phyloP scores from a whole-genome alignment of 1,140 invertebrate species.

The Aethina tumida region DNA sequence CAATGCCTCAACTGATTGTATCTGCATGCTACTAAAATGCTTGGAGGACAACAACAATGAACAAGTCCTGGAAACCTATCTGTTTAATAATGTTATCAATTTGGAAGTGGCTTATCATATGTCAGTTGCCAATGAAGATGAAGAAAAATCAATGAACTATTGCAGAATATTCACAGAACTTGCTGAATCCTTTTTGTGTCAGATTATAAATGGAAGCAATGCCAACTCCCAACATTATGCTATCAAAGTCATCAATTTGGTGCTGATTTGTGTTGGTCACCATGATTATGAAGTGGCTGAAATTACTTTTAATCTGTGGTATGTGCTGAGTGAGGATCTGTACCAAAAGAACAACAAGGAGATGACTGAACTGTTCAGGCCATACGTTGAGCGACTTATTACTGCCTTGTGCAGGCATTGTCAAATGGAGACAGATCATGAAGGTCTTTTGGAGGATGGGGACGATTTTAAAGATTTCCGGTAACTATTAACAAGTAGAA shows the following conservation, averaged over 20 bases:
- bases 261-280: slow-evolving; percentile 88
- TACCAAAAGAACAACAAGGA: slow-evolving; percentile 78
- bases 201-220: slow-evolving; percentile 56
- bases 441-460: slow-evolving; percentile 79
- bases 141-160: slow-evolving; percentile 84
- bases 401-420: slow-evolving; percentile 75
- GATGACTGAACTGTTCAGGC: slow-evolving; percentile 71
- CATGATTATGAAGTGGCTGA: slow-evolving; percentile 96
- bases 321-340: slow-evolving; percentile 85
- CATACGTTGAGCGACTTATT: slow-evolving; percentile 84
- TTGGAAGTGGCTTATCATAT: slow-evolving; percentile 83
- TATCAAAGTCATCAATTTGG: slow-evolving; percentile 77
- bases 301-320: slow-evolving; percentile 97
- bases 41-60: slow-evolving; percentile 68
- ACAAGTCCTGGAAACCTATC: slow-evolving; percentile 52
- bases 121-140: slow-evolving; percentile 86
- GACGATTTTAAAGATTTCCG: slow-evolving; percentile 85
- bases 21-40: slow-evolving; percentile 74
- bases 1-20: slow-evolving; percentile 83
- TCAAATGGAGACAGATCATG: slow-evolving; percentile 84
- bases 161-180: slow-evolving; percentile 85
- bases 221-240: slow-evolving; percentile 62
- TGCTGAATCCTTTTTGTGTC: slow-evolving; percentile 80
- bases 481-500: too few species aligned
- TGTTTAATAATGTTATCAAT: slow-evolving; percentile 72